A percentile compares a stretch with the other conserved stretches of the same genome.
These are phyloP conservation scores for Actinernus sp. DNA, from an alignment of 92 coral and sea anemone genomes.

Conservation along the genomic window DNA sequence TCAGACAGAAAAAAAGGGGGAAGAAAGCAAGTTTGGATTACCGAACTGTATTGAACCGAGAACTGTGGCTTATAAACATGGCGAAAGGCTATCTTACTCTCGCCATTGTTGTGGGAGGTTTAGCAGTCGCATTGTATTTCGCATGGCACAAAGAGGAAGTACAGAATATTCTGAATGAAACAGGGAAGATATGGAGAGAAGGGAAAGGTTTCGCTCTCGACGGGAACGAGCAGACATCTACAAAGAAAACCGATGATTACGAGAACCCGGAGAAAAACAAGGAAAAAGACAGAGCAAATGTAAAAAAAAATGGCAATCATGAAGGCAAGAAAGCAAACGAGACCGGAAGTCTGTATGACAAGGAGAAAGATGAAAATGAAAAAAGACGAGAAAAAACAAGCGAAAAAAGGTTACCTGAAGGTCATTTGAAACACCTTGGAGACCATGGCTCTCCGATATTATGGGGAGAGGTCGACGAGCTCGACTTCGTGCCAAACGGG, in stretches of 20 bases:
- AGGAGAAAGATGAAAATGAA: constrained; percentile 6
- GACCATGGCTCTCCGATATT: constrained; percentile 83
- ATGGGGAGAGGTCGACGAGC: constrained; percentile 84
- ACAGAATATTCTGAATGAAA: background rate
- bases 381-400: background rate
- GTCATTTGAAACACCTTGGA: constrained; percentile 90
- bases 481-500: constrained; percentile 94
- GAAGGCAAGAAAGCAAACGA: background rate
- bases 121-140: constrained; percentile 15
- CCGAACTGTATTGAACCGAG: no score
- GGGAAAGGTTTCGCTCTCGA: background rate
- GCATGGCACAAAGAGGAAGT: constrained; percentile 8
- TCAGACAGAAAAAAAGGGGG: no score
- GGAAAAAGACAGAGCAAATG: background rate
- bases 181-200: background rate
- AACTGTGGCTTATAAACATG: constrained; percentile 5
- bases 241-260: background rate
- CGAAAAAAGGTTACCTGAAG: constrained; percentile 39
- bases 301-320: background rate
- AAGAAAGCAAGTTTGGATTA: no score
- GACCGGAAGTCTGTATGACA: constrained; percentile 9
- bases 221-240: background rate
- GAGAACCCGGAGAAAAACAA: background rate
- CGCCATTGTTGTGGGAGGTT: constrained; percentile 20
- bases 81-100: constrained; percentile 13